Conservation (phyloP, 2,888 invertebrate genomes). For the Luffia ferchaultella region DNA sequence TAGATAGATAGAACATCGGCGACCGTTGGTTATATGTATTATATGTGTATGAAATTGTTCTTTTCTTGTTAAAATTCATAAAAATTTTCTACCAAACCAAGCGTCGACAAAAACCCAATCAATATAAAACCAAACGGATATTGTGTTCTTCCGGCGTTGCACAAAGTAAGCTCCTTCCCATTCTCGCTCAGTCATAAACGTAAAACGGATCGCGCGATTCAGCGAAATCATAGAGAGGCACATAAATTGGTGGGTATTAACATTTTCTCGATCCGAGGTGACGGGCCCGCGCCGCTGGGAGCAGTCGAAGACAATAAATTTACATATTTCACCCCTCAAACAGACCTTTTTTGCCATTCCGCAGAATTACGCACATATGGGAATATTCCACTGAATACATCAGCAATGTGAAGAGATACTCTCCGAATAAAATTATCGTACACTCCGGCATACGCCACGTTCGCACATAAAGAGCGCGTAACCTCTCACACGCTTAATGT, state of each 20-base stretch:
- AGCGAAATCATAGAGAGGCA: conserved; percentile 67
- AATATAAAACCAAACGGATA: too few species aligned
- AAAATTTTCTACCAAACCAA: too few species aligned
- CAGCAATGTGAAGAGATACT: conserved; percentile 63
- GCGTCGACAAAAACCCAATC: too few species aligned
- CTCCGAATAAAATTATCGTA: conserved; percentile 64
- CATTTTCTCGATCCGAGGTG: conserved; percentile 67
- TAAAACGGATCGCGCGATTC: conserved; percentile 51
- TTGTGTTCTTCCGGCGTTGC: background rate
- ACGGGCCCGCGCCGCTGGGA: conserved; percentile 47
- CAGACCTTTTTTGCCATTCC: conserved; percentile 67
- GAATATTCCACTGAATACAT: conserved; percentile 66
- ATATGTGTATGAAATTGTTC: too few species aligned
- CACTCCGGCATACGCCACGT: conserved; percentile 38
- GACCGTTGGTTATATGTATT: too few species aligned
- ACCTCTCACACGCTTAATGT: conserved; percentile 33
- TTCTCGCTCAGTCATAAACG: conserved; percentile 38
- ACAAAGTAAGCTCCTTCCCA: background rate
- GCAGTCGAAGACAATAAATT: conserved; percentile 67
- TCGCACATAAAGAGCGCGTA: conserved; percentile 47
- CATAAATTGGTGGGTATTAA: conserved; percentile 65
- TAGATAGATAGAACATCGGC: too few species aligned
- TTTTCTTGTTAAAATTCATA: too few species aligned
- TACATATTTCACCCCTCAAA: conserved; percentile 68
- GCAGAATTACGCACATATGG: conserved; percentile 67